A percentile compares a stretch with the other conserved stretches of the same genome.
Conservation (phyloP, 2,797 vertebrate genomes). For the Microctenopoma lineatum region DNA sequence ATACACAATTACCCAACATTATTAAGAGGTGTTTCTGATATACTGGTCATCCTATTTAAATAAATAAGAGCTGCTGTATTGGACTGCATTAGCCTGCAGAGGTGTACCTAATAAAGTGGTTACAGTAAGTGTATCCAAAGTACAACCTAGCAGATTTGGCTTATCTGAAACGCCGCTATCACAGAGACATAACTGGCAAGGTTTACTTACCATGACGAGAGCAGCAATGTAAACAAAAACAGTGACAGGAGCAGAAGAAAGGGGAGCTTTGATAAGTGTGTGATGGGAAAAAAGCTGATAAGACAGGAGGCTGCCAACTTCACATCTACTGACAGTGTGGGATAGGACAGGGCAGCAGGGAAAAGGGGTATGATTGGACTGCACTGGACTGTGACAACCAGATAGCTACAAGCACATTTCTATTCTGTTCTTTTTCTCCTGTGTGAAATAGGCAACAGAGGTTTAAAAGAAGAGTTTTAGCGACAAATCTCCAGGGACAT, state of each 20-base stretch:
- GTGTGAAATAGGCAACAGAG: conserved; percentile 28
- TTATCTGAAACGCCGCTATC: conserved; percentile 64
- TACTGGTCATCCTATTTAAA: background rate
- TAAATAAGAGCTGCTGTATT: no score
- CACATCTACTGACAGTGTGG: conserved; percentile 51
- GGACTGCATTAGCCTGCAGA: no score
- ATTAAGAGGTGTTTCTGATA: no score
- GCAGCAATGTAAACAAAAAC: conserved; percentile 62
- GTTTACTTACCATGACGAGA: conserved; percentile 67
- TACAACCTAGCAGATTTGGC: conserved; percentile 49
- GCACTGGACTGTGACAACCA: conserved; percentile 59
- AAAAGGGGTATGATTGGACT: conserved; percentile 53
- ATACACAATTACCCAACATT: background rate
- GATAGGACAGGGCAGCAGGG: conserved; percentile 35
- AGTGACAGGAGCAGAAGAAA: conserved; percentile 49
- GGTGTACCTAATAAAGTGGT: no score
- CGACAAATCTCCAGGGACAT: conserved; percentile 41
- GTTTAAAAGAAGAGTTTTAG: conserved; percentile 31
- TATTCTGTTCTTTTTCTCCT: conserved; percentile 32
- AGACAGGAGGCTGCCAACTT: conserved; percentile 49
- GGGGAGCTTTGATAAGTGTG: conserved; percentile 63
- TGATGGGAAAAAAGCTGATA: conserved; percentile 65
- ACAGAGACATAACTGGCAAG: conserved; percentile 51
- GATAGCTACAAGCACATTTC: conserved; percentile 47
- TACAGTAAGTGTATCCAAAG: conserved; percentile 11